These are phyloP conservation scores for Umimayanthus kanabou DNA, from an alignment of 92 coral and sea anemone species.

Conservation along the genomic window DNA sequence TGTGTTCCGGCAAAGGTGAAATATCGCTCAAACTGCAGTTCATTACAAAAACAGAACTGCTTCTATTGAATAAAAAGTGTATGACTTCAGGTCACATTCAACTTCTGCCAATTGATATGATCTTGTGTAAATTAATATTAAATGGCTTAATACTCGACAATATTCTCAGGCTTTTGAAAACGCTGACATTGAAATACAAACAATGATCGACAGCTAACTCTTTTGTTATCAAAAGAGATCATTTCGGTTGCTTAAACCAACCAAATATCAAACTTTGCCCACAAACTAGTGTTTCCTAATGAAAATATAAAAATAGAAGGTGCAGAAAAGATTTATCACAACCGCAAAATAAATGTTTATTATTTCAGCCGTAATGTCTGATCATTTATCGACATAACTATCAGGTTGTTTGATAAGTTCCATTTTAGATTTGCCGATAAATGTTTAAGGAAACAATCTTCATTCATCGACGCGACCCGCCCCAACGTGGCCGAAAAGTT, in stretches of 20 bases:
- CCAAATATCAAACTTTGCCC: constrained; percentile 7
- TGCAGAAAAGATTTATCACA: background rate
- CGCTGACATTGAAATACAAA: constrained; percentile 38
- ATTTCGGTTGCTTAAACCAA: constrained; percentile 20
- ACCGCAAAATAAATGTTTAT: constrained; percentile 35
- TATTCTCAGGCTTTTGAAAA: constrained; percentile 35
- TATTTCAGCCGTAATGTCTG: constrained; percentile 57
- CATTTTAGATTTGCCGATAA: constrained; percentile 32
- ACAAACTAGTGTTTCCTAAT: background rate
- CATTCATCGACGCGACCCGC: constrained; percentile 14
- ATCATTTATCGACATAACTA: constrained; percentile 51
- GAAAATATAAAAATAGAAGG: constrained; percentile 19
- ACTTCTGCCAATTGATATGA: constrained; percentile 26
- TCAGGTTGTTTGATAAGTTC: constrained; percentile 43
- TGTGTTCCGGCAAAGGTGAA: background rate
- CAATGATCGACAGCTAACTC: constrained; percentile 14
- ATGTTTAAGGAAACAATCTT: constrained; percentile 27
- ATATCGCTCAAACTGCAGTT: background rate
- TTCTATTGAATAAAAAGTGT: constrained; percentile 16
- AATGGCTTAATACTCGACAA: constrained; percentile 40
- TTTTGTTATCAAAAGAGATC: constrained; percentile 28
- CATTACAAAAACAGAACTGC: background rate
- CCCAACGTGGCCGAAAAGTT: constrained; percentile 20
- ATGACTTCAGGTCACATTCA: constrained; percentile 11
- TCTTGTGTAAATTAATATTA: constrained; percentile 43